Conservation (phyloP, 2,888 invertebrate genomes). For the Sesia apiformis region DNA sequence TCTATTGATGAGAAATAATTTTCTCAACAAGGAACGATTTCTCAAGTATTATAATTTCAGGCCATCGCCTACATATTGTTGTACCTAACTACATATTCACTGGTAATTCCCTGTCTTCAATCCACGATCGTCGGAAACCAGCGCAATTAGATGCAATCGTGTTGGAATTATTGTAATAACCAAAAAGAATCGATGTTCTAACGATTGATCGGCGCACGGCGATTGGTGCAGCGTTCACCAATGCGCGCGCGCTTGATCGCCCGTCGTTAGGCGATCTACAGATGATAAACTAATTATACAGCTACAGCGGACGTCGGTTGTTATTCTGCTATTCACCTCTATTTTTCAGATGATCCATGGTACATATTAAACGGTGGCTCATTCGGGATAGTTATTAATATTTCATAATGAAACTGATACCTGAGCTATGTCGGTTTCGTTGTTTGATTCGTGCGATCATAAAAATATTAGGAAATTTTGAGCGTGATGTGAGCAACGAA, state of each 20-base stretch:
- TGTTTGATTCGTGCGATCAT: too few relatives aligned
- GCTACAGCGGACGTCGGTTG: slow-evolving; percentile 44
- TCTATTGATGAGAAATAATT: slow-evolving; percentile 39
- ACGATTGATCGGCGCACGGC: slow-evolving; percentile 45
- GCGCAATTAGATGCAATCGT: slow-evolving; percentile 69
- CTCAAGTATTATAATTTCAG: slow-evolving; percentile 21
- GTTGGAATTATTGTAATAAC: slow-evolving; percentile 72
- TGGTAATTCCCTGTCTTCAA: slow-evolving; percentile 44
- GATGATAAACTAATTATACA: slow-evolving; percentile 67
- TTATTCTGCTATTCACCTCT: slow-evolving; percentile 44
- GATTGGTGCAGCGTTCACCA: slow-evolving; percentile 61
- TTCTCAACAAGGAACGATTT: slow-evolving; percentile 39
- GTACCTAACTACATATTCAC: slow-evolving; percentile 23
- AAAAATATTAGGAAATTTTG: too few relatives aligned
- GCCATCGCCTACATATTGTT: not conserved
- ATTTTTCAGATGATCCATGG: slow-evolving; percentile 36
- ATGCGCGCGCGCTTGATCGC: slow-evolving; percentile 58
- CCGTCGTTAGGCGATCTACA: slow-evolving; percentile 47
- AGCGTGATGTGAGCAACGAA: too few relatives aligned
- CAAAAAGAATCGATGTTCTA: slow-evolving; percentile 66
- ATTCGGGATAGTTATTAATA: too few relatives aligned
- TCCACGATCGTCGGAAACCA: slow-evolving; percentile 56
- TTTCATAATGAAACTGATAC: too few relatives aligned
- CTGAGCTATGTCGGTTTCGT: too few relatives aligned
- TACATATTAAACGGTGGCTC: too few relatives aligned